A percentile compares a stretch with the other conserved stretches of the same genome.
These are phyloP conservation scores for Nezara viridula DNA, from an alignment of 2,888 invertebrate species.

Conservation along the genomic window DNA sequence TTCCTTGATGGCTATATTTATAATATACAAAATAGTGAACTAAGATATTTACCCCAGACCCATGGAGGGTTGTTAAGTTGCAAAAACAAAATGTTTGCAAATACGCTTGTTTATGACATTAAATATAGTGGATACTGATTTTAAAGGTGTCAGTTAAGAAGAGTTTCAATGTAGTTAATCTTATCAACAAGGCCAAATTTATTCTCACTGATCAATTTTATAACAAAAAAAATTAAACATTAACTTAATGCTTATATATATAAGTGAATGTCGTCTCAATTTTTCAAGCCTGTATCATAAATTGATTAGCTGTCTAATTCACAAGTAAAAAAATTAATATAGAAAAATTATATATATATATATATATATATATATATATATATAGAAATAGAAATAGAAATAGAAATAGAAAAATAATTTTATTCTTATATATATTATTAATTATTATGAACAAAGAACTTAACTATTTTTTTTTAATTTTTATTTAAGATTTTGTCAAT, in stretches of 20 bases:
- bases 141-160: not conserved
- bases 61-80: too few relatives aligned
- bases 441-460: not conserved
- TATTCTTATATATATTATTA: not conserved
- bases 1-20: too few relatives aligned
- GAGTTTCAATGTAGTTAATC: not conserved
- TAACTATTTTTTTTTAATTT: not conserved
- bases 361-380: too few relatives aligned
- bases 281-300: too few relatives aligned
- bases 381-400: too few relatives aligned
- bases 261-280: not conserved
- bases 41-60: too few relatives aligned
- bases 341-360: too few relatives aligned
- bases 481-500: too few relatives aligned
- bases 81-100: too few relatives aligned
- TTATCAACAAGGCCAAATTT: not conserved
- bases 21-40: too few relatives aligned
- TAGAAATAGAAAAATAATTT: too few relatives aligned
- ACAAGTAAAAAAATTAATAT: not conserved
- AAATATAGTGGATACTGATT: not conserved
- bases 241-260: not conserved
- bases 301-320: not conserved
- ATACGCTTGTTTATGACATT: too few relatives aligned
- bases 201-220: not conserved
- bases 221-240: not conserved